phyloP scores from a whole-genome alignment of 2,888 invertebrate species.

The Embidobia sp. region DNA sequence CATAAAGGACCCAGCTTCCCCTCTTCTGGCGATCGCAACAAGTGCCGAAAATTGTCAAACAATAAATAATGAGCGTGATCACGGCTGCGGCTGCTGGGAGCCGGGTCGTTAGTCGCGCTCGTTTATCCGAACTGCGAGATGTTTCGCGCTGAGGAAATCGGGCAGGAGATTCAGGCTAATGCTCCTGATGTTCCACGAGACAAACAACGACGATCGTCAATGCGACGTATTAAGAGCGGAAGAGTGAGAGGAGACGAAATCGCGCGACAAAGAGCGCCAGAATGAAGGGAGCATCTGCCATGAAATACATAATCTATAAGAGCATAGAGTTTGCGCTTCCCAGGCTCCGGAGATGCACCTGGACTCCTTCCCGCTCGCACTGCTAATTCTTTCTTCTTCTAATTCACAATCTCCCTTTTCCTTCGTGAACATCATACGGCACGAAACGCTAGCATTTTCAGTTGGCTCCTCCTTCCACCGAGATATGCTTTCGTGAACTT shows the following conservation, averaged over 20 bases:
- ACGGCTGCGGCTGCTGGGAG: no score
- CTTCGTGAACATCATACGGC: slow-evolving; percentile 46
- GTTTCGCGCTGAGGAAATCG: slow-evolving; percentile 59
- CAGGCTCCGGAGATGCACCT: slow-evolving; percentile 81
- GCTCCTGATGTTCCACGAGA: no score
- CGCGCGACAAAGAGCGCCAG: slow-evolving; percentile 33
- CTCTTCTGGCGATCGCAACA: slow-evolving; percentile 7
- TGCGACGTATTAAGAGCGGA: slow-evolving; percentile 56
- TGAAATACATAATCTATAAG: slow-evolving; percentile 63
- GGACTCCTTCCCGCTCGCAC: slow-evolving; percentile 72
- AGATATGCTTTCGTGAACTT: slow-evolving; percentile 78
- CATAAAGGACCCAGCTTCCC: background rate
- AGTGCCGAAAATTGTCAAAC: slow-evolving; percentile 47
- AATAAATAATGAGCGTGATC: slow-evolving; percentile 32
- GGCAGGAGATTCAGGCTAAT: slow-evolving; percentile 67
- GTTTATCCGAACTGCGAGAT: slow-evolving; percentile 64
- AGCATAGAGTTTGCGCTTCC: slow-evolving; percentile 78
- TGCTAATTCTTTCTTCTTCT: slow-evolving; percentile 44
- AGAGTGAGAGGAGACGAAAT: slow-evolving; percentile 45
- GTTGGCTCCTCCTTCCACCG: slow-evolving; percentile 67
- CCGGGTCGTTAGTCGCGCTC: slow-evolving; percentile 53
- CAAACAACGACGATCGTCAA: no score
- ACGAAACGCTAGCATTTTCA: slow-evolving; percentile 54
- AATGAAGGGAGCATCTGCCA: slow-evolving; percentile 59
- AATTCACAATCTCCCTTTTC: slow-evolving; percentile 59